Evolutionary conservation across 2,888 invertebrate genomes (phyloP), one percentile per base, ranked within the genome.

Genomic region (Mythimna lalbum): DNA sequence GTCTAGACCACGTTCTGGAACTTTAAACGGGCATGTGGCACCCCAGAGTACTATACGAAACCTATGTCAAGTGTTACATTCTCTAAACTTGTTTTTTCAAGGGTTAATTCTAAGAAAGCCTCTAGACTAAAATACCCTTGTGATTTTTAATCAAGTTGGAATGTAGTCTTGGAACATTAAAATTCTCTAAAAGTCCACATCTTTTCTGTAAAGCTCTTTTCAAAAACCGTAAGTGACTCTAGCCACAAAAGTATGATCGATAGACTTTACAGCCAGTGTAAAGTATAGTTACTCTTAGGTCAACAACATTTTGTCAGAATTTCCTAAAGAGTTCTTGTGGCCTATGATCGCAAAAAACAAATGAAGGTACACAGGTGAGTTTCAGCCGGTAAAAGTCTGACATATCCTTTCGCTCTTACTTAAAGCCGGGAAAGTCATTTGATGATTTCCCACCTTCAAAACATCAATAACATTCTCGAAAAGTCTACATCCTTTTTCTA

Each of bases 191-290:
- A 72, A 39, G 31, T 14, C 9, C 49, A 47, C 27, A 27, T 69
- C 9, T 71, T 56, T 77, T 69, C 55, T 21, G n/a, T n/a, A 77
- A 71, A 69, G 55, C 31, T 72, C 71, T 70, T 78, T 36, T 19
- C 19, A 27, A 78, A 76, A 43, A 50, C 31, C 31, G 55, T 56
- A 50, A 78, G 39, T 77, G 55, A 49, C 17, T 19, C 6, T 21
- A 56, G 0, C 17, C 19, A 33, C 6, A 21, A 78, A 56, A 56
- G 6, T 4, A 56, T 27, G 3, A 27, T 4, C 52, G n/a, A 17
- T 50, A 3, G 4, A 49, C 23, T 9, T 27, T n/a, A 33, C 1
- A 9, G 1, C 19, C 1, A 27, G 27, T 27, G 4, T 27, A 1
- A 31, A 27, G 23, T 43, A 4, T 43, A 17, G 43, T 17, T 43